These are phyloP conservation scores for Polydrusus tereticollis DNA, from an alignment of 2,888 invertebrate genomes.

Conservation along the genomic window DNA sequence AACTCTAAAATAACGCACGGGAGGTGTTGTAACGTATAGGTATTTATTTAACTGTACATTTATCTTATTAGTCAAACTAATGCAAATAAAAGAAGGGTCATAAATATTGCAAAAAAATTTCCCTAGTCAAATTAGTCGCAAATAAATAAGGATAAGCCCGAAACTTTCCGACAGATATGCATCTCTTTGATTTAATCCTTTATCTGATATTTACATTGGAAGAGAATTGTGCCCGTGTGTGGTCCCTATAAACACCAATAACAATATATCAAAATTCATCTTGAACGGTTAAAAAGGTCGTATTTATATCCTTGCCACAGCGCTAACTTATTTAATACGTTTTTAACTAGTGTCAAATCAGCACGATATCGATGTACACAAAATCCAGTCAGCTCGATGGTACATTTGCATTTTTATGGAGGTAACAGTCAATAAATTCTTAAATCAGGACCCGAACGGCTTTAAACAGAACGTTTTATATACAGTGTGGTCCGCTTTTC, in stretches of 20 bases:
- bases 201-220: constrained; percentile 15
- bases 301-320: constrained; percentile 17
- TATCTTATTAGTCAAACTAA: neutral
- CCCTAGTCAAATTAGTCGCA: neutral
- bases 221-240: constrained; percentile 24
- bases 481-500: too few relatives aligned
- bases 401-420: constrained; percentile 32
- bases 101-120: neutral
- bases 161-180: neutral
- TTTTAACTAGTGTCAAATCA: constrained; percentile 51
- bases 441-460: too few relatives aligned
- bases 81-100: neutral
- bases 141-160: constrained; percentile 14
- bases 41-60: too few relatives aligned
- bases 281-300: constrained; percentile 3
- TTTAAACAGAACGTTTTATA: too few relatives aligned
- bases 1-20: too few relatives aligned
- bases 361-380: constrained; percentile 46
- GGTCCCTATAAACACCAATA: constrained; percentile 52
- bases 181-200: constrained; percentile 15
- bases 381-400: constrained; percentile 18
- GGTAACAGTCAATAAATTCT: constrained; percentile 27
- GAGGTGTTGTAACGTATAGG: too few relatives aligned
- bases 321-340: constrained; percentile 54
- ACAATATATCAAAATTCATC: constrained; percentile 52